These are phyloP conservation scores for Ommatoiulus sabulosus DNA, from an alignment of 2,888 invertebrate genomes.

Conservation along the genomic window DNA sequence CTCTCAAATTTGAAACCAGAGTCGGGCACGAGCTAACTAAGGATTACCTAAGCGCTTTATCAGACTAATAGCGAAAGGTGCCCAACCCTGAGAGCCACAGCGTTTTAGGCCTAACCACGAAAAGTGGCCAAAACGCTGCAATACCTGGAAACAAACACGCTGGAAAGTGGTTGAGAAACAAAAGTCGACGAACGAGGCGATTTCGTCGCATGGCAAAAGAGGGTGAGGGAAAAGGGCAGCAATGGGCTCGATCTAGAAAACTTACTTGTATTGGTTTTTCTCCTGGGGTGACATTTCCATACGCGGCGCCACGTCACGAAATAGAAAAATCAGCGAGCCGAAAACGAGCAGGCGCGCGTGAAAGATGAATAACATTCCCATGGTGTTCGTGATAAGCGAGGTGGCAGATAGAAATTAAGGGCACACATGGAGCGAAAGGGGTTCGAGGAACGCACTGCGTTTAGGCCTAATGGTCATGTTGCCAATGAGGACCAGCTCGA, in stretches of 20 bases:
- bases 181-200: too few species aligned
- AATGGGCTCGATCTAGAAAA: background rate
- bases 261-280: slow-evolving; percentile 57
- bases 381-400: background rate
- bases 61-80: too few species aligned
- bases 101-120: background rate
- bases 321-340: background rate
- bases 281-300: slow-evolving; percentile 55
- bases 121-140: too few species aligned
- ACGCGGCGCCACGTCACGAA: slow-evolving; percentile 58
- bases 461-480: slow-evolving; percentile 14
- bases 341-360: slow-evolving; percentile 11
- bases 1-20: too few species aligned
- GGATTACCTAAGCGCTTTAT: too few species aligned
- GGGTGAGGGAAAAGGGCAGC: too few species aligned
- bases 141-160: too few species aligned
- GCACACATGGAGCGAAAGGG: slow-evolving; percentile 12
- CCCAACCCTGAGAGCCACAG: background rate
- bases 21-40: too few species aligned
- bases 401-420: background rate
- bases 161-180: too few species aligned
- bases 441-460: slow-evolving; percentile 1
- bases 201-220: too few species aligned
- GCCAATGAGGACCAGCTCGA: background rate
- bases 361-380: background rate